Evolutionary conservation across 30 jellyfish, hydroid and myxozoan species (phyloP).

Genomic region (Mastigias papua): DNA sequence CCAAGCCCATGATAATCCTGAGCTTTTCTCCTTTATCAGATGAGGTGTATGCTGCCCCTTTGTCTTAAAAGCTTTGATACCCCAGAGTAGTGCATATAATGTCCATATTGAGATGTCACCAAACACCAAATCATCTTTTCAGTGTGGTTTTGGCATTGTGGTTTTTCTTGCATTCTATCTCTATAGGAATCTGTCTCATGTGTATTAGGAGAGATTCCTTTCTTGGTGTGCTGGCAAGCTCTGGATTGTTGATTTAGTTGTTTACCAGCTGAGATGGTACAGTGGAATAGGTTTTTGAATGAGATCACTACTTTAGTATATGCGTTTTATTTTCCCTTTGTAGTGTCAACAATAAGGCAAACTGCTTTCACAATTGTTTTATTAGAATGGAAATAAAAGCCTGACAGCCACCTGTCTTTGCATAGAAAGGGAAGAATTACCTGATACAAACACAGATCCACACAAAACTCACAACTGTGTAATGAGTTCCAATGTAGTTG

Average conservation of each 20-base stretch:
- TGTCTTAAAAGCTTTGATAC: too few relatives aligned
- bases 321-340: not conserved
- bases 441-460: slow-evolving; percentile 26
- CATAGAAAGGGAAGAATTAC: slow-evolving; percentile 6
- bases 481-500: not conserved
- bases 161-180: too few relatives aligned
- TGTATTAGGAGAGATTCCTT: not conserved
- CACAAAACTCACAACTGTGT: not conserved
- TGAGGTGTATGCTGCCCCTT: too few relatives aligned
- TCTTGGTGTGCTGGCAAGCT: not conserved
- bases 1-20: too few relatives aligned
- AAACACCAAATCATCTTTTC: too few relatives aligned
- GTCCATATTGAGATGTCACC: too few relatives aligned
- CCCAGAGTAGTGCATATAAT: too few relatives aligned
- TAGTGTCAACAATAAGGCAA: slow-evolving; percentile 8
- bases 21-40: too few relatives aligned
- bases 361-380: slow-evolving; percentile 7
- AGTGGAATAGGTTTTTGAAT: not conserved
- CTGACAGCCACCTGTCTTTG: slow-evolving; percentile 19
- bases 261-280: not conserved
- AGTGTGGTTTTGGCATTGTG: too few relatives aligned
- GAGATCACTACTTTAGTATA: not conserved
- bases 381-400: slow-evolving; percentile 1
- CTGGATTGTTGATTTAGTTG: not conserved
- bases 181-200: not conserved